These are phyloP conservation scores for Orthonychiurus folsomi DNA, from an alignment of 2,888 invertebrate genomes.

Conservation along the genomic window DNA sequence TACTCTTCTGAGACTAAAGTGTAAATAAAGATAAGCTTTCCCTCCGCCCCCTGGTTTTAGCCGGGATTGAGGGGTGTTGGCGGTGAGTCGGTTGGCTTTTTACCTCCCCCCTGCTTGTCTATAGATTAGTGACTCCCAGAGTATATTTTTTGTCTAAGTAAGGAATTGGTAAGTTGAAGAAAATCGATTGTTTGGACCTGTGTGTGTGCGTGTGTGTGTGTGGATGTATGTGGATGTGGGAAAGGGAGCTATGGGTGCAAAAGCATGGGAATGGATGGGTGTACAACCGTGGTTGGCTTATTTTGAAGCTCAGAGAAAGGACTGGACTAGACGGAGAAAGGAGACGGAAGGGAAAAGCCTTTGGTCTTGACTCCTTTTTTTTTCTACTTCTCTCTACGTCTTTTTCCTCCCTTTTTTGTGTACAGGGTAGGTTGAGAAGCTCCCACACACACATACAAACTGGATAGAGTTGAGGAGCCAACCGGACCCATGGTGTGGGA, in stretches of 20 bases:
- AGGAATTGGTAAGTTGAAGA: conserved; percentile 1
- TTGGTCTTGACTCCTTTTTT: background rate
- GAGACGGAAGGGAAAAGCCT: background rate
- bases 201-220: background rate
- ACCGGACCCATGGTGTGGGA: too few relatives aligned
- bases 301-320: background rate
- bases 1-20: too few relatives aligned
- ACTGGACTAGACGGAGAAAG: background rate
- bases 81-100: too few relatives aligned
- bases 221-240: background rate
- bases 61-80: too few relatives aligned
- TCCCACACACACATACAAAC: too few relatives aligned
- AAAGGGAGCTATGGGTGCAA: background rate
- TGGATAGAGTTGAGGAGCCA: too few relatives aligned
- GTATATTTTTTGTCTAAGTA: conserved; percentile 1
- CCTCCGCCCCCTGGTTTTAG: too few relatives aligned
- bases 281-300: background rate
- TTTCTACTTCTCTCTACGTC: background rate
- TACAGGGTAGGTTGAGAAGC: too few relatives aligned
- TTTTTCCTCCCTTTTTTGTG: background rate
- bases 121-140: background rate
- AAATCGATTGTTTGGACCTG: background rate
- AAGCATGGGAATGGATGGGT: background rate
- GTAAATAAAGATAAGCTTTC: too few relatives aligned
- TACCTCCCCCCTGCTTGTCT: too few relatives aligned